These are phyloP conservation scores for Dioctria linearis DNA, from an alignment of 2,888 invertebrate genomes.

Conservation along the genomic window DNA sequence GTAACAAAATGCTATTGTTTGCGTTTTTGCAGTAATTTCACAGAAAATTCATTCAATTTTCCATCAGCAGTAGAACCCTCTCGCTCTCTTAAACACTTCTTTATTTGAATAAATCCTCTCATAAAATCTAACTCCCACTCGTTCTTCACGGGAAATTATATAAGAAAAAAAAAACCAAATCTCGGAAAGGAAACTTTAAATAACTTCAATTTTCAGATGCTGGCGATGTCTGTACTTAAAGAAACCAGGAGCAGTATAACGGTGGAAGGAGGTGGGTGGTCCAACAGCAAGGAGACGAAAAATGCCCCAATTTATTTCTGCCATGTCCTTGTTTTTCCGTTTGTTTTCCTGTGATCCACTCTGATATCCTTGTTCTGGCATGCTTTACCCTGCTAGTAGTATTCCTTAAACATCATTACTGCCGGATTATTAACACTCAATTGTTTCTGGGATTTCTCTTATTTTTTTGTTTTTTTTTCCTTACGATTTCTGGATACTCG, in stretches of 20 bases:
- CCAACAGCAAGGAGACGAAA: constrained; percentile 8
- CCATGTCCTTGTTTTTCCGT: constrained; percentile 48
- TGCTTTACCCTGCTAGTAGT: constrained; percentile 13
- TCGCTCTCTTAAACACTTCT: constrained; percentile 45
- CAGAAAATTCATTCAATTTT: constrained; percentile 52
- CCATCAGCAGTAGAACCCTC: constrained; percentile 41
- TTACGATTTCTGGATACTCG: constrained; percentile 30
- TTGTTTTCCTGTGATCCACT: constrained; percentile 41
- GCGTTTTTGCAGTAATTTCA: constrained; percentile 46
- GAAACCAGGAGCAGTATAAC: background rate
- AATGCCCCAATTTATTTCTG: constrained; percentile 53
- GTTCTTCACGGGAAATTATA: background rate
- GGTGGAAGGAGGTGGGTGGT: background rate
- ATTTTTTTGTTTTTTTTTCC: constrained; percentile 29
- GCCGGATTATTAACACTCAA: constrained; percentile 59
- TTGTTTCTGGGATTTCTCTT: constrained; percentile 55
- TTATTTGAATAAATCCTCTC: constrained; percentile 51
- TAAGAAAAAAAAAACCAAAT: background rate
- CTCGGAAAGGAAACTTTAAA: constrained; percentile 43
- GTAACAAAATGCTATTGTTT: constrained; percentile 49
- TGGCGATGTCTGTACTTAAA: constrained; percentile 32
- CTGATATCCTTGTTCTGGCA: constrained; percentile 34
- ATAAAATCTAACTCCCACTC: constrained; percentile 34
- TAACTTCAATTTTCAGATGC: constrained; percentile 50
- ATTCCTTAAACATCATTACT: constrained; percentile 56